Percentiles rank a stretch among this genome's conserved stretches.
Conservation (phyloP, 2,888 invertebrate genomes). For the Trichogramma evanescens region DNA sequence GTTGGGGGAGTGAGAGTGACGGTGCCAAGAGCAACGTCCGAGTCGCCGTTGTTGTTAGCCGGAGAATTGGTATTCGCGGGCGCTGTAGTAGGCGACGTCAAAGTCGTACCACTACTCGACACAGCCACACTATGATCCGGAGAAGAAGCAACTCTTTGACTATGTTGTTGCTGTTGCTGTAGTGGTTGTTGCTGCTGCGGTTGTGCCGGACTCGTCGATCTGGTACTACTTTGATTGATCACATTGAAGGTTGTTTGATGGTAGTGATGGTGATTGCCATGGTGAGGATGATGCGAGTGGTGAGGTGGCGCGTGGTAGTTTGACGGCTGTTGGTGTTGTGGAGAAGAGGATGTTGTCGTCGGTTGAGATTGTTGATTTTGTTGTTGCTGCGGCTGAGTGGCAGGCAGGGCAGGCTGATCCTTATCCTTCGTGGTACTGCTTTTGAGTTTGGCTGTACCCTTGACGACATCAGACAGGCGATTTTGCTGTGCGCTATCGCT, state of each 20-base stretch:
- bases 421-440: conserved; percentile 45
- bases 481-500: conserved; percentile 47
- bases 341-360: neutral
- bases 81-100: conserved; percentile 16
- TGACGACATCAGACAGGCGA: conserved; percentile 73
- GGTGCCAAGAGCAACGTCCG: conserved; percentile 45
- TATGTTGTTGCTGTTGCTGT: conserved; percentile 30
- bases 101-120: conserved; percentile 9
- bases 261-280: conserved; percentile 7
- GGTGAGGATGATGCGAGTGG: conserved; percentile 2
- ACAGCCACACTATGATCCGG: conserved; percentile 7
- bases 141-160: conserved; percentile 34
- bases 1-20: conserved; percentile 55
- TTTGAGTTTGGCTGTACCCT: conserved; percentile 62
- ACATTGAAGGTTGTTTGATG: conserved; percentile 8
- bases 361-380: neutral
- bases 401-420: conserved; percentile 22
- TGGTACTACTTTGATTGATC: conserved; percentile 4
- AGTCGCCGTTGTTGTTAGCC: conserved; percentile 34
- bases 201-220: conserved; percentile 23
- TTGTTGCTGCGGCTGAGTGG: conserved; percentile 23
- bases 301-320: neutral
- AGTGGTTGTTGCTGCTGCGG: conserved; percentile 20
- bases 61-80: conserved; percentile 30
- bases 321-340: conserved; percentile 14